These are phyloP conservation scores for Meteorus sp. DNA, from an alignment of 1,140 invertebrate genomes.

Conservation along the genomic window DNA sequence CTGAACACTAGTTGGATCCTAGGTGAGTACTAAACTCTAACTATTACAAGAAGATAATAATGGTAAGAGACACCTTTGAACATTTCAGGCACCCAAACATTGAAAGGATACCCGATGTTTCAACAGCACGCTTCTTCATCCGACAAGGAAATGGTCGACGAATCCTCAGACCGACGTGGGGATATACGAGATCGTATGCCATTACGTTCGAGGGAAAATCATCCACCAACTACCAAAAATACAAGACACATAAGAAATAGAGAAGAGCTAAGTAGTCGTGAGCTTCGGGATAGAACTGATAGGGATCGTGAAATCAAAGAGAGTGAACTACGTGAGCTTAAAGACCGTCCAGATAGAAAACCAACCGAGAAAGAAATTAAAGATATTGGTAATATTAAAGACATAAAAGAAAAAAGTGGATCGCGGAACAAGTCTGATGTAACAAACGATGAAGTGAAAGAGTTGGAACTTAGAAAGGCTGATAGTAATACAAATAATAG, in stretches of 20 bases:
- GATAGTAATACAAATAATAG: slow-evolving; percentile 49
- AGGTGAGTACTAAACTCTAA: slow-evolving; percentile 38
- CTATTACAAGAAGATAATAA: neutral
- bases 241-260: slow-evolving; percentile 48
- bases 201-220: slow-evolving; percentile 53
- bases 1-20: slow-evolving; percentile 63
- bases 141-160: slow-evolving; percentile 54
- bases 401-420: slow-evolving; percentile 39
- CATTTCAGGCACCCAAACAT: slow-evolving; percentile 53
- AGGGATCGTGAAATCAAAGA: slow-evolving; percentile 38
- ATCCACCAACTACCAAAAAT: slow-evolving; percentile 44
- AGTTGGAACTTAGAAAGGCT: slow-evolving; percentile 45
- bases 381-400: slow-evolving; percentile 35
- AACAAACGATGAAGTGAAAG: slow-evolving; percentile 46
- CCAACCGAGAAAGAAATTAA: neutral
- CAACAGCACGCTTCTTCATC: slow-evolving; percentile 55
- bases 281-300: slow-evolving; percentile 32
- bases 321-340: slow-evolving; percentile 44
- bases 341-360: slow-evolving; percentile 36
- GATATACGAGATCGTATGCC: slow-evolving; percentile 49
- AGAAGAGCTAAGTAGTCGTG: slow-evolving; percentile 27
- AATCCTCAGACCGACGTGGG: slow-evolving; percentile 44
- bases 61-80: neutral
- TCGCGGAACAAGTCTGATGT: slow-evolving; percentile 36
- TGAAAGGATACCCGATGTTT: slow-evolving; percentile 59